These are phyloP conservation scores for Phyllotreta striolata DNA, from an alignment of 2,888 invertebrate species.

Conservation along the genomic window DNA sequence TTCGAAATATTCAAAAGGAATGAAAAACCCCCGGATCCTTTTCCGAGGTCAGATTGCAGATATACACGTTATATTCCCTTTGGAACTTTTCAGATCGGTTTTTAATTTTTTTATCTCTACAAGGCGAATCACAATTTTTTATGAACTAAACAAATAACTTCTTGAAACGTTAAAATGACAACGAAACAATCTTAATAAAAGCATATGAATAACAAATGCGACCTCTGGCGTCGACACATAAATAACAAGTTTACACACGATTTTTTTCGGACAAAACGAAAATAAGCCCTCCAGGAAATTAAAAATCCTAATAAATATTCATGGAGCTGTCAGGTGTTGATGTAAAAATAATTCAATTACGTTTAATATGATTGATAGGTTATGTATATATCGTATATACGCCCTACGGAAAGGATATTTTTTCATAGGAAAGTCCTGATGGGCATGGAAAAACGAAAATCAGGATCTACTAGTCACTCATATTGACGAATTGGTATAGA, in stretches of 20 bases:
- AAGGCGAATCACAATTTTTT: too few species aligned
- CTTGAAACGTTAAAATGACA: too few species aligned
- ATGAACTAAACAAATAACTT: too few species aligned
- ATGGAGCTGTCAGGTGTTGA: constrained; percentile 47
- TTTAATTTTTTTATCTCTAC: too few species aligned
- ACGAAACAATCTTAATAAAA: constrained; percentile 23
- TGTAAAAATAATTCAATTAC: constrained; percentile 48
- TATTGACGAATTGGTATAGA: too few species aligned
- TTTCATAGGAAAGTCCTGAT: background rate
- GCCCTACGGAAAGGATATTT: constrained; percentile 3
- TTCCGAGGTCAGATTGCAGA: constrained; percentile 34
- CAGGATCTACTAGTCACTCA: background rate
- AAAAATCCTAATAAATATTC: constrained; percentile 49
- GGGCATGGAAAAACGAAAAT: constrained; percentile 5
- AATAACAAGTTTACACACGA: constrained; percentile 39
- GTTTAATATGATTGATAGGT: constrained; percentile 46
- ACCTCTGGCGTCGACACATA: constrained; percentile 35
- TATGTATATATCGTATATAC: constrained; percentile 20
- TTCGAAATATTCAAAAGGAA: constrained; percentile 50
- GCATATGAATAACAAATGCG: constrained; percentile 39
- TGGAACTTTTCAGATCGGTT: too few species aligned
- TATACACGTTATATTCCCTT: background rate
- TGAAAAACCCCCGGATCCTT: constrained; percentile 33
- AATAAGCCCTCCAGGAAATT: constrained; percentile 46
- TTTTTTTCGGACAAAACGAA: constrained; percentile 43